Percentiles rank a stretch among this genome's conserved stretches.
These are phyloP conservation scores for Eilema griseolum DNA, from an alignment of 2,888 invertebrate species.

Conservation along the genomic window DNA sequence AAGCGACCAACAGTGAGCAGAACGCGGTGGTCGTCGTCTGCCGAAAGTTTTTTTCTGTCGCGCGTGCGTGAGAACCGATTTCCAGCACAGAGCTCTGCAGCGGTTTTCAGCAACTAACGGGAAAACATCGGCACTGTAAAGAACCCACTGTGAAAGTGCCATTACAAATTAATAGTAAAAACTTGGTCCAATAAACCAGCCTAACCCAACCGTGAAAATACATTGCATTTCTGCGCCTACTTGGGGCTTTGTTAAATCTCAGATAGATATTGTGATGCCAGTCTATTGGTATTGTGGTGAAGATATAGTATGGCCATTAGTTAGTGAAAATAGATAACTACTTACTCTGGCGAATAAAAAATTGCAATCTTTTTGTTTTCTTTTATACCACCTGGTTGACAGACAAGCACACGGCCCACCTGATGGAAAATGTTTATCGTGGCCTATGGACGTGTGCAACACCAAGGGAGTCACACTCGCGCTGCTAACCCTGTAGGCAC, in stretches of 20 bases:
- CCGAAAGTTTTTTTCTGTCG: constrained; percentile 61
- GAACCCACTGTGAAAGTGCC: constrained; percentile 49
- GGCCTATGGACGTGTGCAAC: too few species aligned
- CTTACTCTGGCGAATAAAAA: too few species aligned
- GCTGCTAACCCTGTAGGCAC: too few species aligned
- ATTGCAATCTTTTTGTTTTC: too few species aligned
- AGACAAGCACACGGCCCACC: too few species aligned
- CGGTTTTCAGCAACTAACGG: constrained; percentile 55
- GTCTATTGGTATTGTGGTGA: constrained; percentile 40
- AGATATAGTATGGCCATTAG: background rate
- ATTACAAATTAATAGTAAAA: constrained; percentile 40
- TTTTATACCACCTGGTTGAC: too few species aligned
- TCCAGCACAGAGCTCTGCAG: constrained; percentile 35
- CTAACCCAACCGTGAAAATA: constrained; percentile 50
- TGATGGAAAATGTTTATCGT: too few species aligned
- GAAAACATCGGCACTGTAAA: constrained; percentile 36
- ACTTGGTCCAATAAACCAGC: constrained; percentile 40
- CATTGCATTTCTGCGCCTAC: constrained; percentile 37
- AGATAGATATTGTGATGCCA: constrained; percentile 29
- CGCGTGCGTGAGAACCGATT: constrained; percentile 83
- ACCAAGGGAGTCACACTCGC: too few species aligned
- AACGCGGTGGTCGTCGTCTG: constrained; percentile 64
- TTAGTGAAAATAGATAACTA: background rate
- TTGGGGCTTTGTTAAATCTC: constrained; percentile 40
- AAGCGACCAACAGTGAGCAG: constrained; percentile 40